Conservation (phyloP, 2,113 vertebrate species). For the Glaucomys volans region DNA sequence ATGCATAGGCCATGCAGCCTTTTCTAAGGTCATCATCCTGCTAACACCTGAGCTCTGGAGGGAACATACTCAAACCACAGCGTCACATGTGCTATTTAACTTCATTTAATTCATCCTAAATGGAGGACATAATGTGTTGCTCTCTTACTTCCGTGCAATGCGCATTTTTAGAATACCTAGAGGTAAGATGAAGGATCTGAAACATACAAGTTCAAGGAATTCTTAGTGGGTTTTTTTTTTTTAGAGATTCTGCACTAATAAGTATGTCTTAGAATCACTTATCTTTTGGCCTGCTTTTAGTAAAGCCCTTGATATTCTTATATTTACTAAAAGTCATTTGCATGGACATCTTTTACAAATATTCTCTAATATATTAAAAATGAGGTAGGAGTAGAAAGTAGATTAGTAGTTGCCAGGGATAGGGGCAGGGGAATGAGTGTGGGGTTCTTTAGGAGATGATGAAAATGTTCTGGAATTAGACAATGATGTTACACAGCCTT, state of each 20-base stretch:
- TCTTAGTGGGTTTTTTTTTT: not conserved
- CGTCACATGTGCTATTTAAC: not conserved
- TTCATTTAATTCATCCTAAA: not conserved
- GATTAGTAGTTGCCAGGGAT: not conserved
- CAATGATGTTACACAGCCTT: not conserved
- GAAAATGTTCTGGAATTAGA: not conserved
- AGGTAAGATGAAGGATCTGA: not conserved
- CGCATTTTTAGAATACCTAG: not conserved
- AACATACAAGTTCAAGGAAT: not conserved
- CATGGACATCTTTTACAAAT: not conserved
- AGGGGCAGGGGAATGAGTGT: too few species aligned
- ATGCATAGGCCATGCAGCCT: too few species aligned
- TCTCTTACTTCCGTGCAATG: not conserved
- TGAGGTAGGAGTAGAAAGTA: not conserved
- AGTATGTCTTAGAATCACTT: not conserved
- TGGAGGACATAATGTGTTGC: not conserved
- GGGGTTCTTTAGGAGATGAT: not conserved
- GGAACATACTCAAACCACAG: not conserved
- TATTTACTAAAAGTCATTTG: constrained; percentile 23
- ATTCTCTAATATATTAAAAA: not conserved
- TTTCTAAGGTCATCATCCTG: not conserved
- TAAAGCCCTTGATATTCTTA: not conserved
- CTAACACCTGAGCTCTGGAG: not conserved
- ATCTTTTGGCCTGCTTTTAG: not conserved
- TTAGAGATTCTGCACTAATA: not conserved